Conservation (phyloP, 2,888 invertebrate genomes). For the Scaptomyza cyrtandrae region DNA sequence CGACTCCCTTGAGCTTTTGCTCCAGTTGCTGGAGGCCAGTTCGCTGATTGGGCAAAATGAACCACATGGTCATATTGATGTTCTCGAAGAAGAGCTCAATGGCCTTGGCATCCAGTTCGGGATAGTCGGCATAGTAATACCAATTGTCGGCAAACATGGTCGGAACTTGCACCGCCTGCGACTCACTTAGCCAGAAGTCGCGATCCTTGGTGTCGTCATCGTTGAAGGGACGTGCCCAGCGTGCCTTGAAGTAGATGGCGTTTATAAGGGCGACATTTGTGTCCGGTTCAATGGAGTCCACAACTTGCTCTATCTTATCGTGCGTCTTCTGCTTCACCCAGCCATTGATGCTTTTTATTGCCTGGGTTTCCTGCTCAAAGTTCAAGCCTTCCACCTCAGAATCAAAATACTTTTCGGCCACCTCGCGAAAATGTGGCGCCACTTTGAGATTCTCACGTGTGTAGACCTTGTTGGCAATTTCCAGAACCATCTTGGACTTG, state of each 20-base stretch:
- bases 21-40: slow-evolving; percentile 89
- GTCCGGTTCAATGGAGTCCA: slow-evolving; percentile 86
- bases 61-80: slow-evolving; percentile 89
- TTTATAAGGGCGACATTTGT: slow-evolving; percentile 92
- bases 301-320: slow-evolving; percentile 91
- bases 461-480: slow-evolving; percentile 91
- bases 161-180: slow-evolving; percentile 86
- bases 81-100: slow-evolving; percentile 91
- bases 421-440: slow-evolving; percentile 86
- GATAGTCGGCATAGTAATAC: slow-evolving; percentile 85
- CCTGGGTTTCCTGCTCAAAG: slow-evolving; percentile 86
- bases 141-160: slow-evolving; percentile 89
- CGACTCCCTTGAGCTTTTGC: slow-evolving; percentile 87
- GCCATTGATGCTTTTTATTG: slow-evolving; percentile 88
- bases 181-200: slow-evolving; percentile 88
- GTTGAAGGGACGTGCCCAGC: slow-evolving; percentile 90
- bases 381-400: slow-evolving; percentile 88
- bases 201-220: slow-evolving; percentile 86
- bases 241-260: slow-evolving; percentile 94
- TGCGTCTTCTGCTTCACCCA: slow-evolving; percentile 94
- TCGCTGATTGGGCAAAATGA: slow-evolving; percentile 90
- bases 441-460: slow-evolving; percentile 86
- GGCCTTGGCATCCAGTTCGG: slow-evolving; percentile 86
- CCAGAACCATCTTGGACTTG: slow-evolving; percentile 82
- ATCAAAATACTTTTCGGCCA: slow-evolving; percentile 88